Evolutionary conservation across 2,888 invertebrate genomes (phyloP).

Genomic region (Lasioglossum morio): DNA sequence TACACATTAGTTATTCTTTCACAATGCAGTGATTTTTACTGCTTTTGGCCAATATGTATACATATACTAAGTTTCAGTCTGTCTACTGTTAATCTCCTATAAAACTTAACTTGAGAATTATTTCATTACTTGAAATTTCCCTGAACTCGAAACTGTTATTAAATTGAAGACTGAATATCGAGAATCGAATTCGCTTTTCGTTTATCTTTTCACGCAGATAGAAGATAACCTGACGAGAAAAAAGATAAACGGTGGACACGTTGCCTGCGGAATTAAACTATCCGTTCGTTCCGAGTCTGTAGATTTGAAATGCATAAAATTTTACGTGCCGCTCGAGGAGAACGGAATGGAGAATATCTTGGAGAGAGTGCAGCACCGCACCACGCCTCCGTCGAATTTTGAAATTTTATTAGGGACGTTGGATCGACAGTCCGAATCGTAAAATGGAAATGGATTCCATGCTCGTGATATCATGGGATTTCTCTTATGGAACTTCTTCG

Average conservation of each 20-base stretch:
- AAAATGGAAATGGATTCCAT: background rate
- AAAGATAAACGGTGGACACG: slow-evolving; percentile 34
- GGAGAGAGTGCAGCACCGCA: too few species aligned
- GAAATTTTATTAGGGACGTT: slow-evolving; percentile 21
- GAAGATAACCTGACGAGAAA: slow-evolving; percentile 12
- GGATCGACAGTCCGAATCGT: background rate
- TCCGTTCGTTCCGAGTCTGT: slow-evolving; percentile 3
- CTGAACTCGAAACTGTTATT: too few species aligned
- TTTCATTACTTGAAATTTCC: too few species aligned
- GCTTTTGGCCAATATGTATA: too few species aligned
- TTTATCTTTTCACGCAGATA: background rate
- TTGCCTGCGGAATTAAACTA: slow-evolving; percentile 38
- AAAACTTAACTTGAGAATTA: too few species aligned
- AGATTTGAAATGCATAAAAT: slow-evolving; percentile 16
- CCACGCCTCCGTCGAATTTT: slow-evolving; percentile 1
- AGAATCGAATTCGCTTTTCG: too few species aligned
- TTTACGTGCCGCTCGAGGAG: background rate
- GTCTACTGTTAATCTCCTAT: too few species aligned
- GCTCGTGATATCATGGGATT: background rate
- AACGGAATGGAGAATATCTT: background rate
- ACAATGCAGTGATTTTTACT: too few species aligned
- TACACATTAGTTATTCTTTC: too few species aligned
- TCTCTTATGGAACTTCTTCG: background rate
- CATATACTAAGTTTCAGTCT: too few species aligned
- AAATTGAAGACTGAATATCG: too few species aligned